Conservation (phyloP, 2,888 invertebrate species). For the Phyto melanocephala region DNA sequence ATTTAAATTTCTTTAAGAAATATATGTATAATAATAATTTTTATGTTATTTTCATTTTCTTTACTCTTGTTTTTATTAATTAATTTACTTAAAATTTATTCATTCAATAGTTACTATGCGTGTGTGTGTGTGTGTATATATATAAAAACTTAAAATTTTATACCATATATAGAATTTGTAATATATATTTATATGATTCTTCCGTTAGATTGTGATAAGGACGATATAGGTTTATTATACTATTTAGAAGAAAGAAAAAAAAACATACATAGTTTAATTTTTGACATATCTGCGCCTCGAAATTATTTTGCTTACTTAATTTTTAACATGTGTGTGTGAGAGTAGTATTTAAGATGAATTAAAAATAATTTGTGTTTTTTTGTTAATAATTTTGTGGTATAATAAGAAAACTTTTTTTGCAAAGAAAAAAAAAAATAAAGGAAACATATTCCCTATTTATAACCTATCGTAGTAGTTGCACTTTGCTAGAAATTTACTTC, state of each 20-base stretch:
- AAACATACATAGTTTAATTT: background rate
- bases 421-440: too few species aligned
- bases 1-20: conserved; percentile 78
- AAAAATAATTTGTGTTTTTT: too few species aligned
- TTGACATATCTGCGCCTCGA: background rate
- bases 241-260: conserved; percentile 5
- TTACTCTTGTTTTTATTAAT: conserved; percentile 50
- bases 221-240: background rate
- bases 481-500: too few species aligned
- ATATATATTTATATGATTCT: background rate
- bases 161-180: background rate
- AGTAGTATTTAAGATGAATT: too few species aligned
- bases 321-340: too few species aligned
- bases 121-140: conserved; percentile 15
- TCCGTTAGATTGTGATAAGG: conserved; percentile 3
- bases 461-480: too few species aligned
- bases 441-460: too few species aligned
- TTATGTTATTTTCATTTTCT: conserved; percentile 51
- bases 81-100: conserved; percentile 27
- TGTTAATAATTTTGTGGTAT: too few species aligned
- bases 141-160: conserved; percentile 26
- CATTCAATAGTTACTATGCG: conserved; percentile 13
- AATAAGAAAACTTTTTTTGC: too few species aligned
- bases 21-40: conserved; percentile 70
- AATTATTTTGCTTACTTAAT: background rate